Evolutionary conservation across 2,113 vertebrate genomes (phyloP), one percentile per base, ranked within the genome.

Genomic region (Castor canadensis): DNA sequence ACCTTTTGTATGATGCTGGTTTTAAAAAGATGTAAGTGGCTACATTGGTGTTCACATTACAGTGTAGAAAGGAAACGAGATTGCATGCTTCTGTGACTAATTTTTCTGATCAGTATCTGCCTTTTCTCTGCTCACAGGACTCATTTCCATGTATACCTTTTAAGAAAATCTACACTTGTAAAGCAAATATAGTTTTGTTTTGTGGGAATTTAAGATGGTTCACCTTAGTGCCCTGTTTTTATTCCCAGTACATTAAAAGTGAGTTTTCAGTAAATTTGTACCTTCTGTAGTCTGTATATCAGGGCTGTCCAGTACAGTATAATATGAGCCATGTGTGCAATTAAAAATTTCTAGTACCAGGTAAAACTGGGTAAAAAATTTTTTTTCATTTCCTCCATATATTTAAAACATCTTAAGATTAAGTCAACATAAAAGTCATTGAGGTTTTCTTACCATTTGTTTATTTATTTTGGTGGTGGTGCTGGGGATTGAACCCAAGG

Each of bases 141-240:
- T 94, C 40, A 84, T 92, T 96, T 87, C 62, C 24, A 49, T 95
- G 73, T 10, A 22, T 49, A 76, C 87, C 19, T 92, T 96, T 95
- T 79, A 67, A 94, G 73, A 54, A 92, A 49, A n/a, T 90, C 47
- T 89, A n/a, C 45, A 77, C 71, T 86, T 93, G 45, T 89, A 69
- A 87, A 54, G n/a, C 38, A 96, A 89, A 94, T 60, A 73, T 4
- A 66, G 49, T 89, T 94, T 96, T 71, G 10, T 89, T 91, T 9
- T 67, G 6, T 81, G 38, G 75, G 64, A 1, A 89, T 89, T 95
- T 89, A 77, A 49, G 22, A 30, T 91, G 40, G 26, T 89, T 97
- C 45, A 49, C 0, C 0, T 90, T 87, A 75, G 8, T 87, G 54
- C 13, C 49, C 52, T 73, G 47, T 85, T 96, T 94, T 92, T 95